Conservation (phyloP, 2,888 invertebrate species). For the Pyrochroa serraticornis region DNA sequence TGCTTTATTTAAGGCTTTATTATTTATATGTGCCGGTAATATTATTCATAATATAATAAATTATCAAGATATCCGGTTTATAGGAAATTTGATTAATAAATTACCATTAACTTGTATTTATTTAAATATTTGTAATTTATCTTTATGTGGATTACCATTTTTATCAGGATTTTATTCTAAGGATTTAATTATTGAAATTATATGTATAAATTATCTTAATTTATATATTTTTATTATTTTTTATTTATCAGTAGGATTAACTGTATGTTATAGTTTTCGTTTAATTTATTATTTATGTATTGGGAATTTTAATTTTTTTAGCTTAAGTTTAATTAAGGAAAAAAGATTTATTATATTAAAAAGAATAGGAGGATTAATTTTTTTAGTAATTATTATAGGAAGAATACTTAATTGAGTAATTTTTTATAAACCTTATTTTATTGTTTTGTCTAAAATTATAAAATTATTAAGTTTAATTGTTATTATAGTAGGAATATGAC, state of each 20-base stretch:
- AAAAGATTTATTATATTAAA: conserved; percentile 60
- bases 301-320: conserved; percentile 59
- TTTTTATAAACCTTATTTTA: conserved; percentile 61
- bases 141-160: conserved; percentile 58
- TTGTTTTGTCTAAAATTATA: conserved; percentile 62
- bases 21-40: conserved; percentile 74
- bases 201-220: conserved; percentile 63
- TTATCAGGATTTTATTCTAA: conserved; percentile 66
- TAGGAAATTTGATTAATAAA: conserved; percentile 60
- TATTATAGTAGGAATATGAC: conserved; percentile 55
- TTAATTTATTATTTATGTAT: conserved; percentile 64
- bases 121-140: conserved; percentile 52
- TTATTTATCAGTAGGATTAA: conserved; percentile 65
- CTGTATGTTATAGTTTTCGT: conserved; percentile 56
- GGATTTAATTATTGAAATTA: conserved; percentile 67
- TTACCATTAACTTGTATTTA: conserved; percentile 63
- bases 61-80: conserved; percentile 72
- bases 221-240: conserved; percentile 62
- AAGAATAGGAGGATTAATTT: conserved; percentile 54
- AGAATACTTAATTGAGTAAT: conserved; percentile 63
- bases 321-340: conserved; percentile 61
- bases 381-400: conserved; percentile 63
- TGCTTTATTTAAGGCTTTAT: conserved; percentile 77
- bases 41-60: conserved; percentile 70
- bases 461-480: conserved; percentile 64